Evolutionary conservation across 2,113 vertebrate species (phyloP), one percentile per base, ranked within the genome.

Genomic region (Furnarius figulus): DNA sequence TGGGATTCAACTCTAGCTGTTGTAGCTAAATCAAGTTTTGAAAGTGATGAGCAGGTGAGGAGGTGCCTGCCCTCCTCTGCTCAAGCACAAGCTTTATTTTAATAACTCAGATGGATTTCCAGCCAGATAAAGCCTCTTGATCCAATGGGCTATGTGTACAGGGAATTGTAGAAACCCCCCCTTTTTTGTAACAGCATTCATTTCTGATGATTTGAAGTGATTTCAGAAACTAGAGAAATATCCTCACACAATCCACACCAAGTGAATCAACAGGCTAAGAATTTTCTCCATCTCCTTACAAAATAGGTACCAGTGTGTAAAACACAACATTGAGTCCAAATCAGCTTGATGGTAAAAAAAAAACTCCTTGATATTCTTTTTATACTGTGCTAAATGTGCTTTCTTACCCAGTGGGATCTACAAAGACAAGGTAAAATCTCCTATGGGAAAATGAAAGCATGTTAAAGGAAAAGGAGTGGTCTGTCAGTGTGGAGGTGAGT

Each of bases 101-200:
- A 28, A 37, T 24, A 46, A 27, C 25, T 84, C 7, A 0, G 4
- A 3, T 18, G 30, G 31, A 5, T 52, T 81, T 85, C 18, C 16
- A 62, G 8, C 2, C n/a, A 52, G 27, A 25, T 27, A 10, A 79
- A 67, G 1, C 24, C 55, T 9, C 23, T 25, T 42, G 23, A 49
- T 50, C 35, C 35, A 37, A 19, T 3, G 5, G 44, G 50, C n/a
- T 35, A 12, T 19, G 10, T 7, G 30, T 31, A 5, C 9, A 49
- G n/a, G 37, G 44, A 47, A 53, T 7, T n/a, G 17, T 40, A 40
- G 46, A 47, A 93, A 47, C 5, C 33, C 3, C 6, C 66, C 40
- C 0, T 63, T 79, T 0, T 63, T 79, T 65, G 18, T 28, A 56
- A 35, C 5, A 62, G 4, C 9, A 9, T 23, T 76, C 0, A 33